Percentiles rank a stretch among this genome's conserved stretches.
phyloP scores from a whole-genome alignment of 2,888 invertebrate genomes.

The Micoletzkya japonica region DNA sequence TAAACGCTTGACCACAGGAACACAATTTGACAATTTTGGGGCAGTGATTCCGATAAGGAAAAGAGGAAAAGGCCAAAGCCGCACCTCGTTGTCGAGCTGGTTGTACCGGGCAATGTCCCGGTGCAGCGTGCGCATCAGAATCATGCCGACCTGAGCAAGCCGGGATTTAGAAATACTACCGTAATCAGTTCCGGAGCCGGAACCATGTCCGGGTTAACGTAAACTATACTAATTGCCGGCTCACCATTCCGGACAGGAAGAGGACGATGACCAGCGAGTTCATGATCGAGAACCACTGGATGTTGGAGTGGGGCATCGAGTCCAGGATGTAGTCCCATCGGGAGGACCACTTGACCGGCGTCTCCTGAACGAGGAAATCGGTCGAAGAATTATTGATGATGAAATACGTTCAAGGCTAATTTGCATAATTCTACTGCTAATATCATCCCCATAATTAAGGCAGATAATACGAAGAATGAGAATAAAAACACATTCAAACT shows the following conservation, averaged over 20 bases:
- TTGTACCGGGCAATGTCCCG: slow-evolving; percentile 98
- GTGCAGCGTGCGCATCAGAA: slow-evolving; percentile 89
- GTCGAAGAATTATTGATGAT: not conserved
- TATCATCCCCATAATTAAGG: not conserved
- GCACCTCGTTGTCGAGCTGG: slow-evolving; percentile 74
- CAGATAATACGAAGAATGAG: not conserved
- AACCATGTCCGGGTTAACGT: not conserved
- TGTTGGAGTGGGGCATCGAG: slow-evolving; percentile 90
- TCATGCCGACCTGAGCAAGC: slow-evolving; percentile 82
- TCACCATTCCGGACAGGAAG: slow-evolving; percentile 94
- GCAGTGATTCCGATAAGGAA: no score
- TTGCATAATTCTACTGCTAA: not conserved
- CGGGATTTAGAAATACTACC: not conserved
- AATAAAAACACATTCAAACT: not conserved
- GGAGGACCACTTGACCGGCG: slow-evolving; percentile 87
- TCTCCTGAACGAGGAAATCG: slow-evolving; percentile 51
- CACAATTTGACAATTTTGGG: no score
- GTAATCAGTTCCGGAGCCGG: no score
- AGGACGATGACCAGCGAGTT: slow-evolving; percentile 88
- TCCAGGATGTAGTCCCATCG: slow-evolving; percentile 99
- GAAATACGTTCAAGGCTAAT: not conserved
- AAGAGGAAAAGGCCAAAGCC: no score
- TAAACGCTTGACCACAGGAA: no score
- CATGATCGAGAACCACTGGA: slow-evolving; percentile 76
- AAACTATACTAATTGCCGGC: not conserved